Evolutionary conservation across 2,888 invertebrate species (phyloP).

Genomic region (Erpobdella octoculata): DNA sequence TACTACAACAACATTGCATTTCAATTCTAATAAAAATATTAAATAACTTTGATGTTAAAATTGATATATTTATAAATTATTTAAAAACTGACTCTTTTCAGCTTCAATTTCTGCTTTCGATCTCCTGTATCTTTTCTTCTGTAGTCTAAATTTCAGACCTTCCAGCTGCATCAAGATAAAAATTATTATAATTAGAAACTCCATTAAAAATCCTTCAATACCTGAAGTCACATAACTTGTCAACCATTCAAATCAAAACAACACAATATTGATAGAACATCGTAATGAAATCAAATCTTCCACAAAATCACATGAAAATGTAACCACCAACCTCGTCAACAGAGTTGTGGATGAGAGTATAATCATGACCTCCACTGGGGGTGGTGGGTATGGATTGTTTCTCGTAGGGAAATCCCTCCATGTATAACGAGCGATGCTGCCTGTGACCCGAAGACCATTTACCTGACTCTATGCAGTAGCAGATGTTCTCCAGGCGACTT

Average conservation of each 20-base stretch:
- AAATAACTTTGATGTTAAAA: no score
- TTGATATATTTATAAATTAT: no score
- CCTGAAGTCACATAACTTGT: neutral
- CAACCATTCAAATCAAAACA: neutral
- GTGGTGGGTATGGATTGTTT: neutral
- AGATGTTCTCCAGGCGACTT: constrained; percentile 79
- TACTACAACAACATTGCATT: no score
- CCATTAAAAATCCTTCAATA: neutral
- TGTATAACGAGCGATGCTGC: constrained; percentile 37
- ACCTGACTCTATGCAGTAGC: constrained; percentile 81
- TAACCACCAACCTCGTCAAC: constrained; percentile 9
- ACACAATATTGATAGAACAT: neutral
- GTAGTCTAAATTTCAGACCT: constrained; percentile 27
- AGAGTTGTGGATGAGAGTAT: constrained; percentile 28
- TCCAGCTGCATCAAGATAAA: constrained; percentile 17
- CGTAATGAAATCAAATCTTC: neutral
- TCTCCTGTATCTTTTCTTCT: constrained; percentile 28
- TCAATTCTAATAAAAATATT: no score
- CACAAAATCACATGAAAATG: neutral
- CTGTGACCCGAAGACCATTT: constrained; percentile 65
- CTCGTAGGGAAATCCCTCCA: no score
- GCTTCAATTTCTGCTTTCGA: constrained; percentile 29
- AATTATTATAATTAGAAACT: neutral
- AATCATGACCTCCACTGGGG: constrained; percentile 29
- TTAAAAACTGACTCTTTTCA: constrained; percentile 25